Evolutionary conservation across 2,113 vertebrate species (phyloP).

Genomic region (Acanthochromis polyacanthus): DNA sequence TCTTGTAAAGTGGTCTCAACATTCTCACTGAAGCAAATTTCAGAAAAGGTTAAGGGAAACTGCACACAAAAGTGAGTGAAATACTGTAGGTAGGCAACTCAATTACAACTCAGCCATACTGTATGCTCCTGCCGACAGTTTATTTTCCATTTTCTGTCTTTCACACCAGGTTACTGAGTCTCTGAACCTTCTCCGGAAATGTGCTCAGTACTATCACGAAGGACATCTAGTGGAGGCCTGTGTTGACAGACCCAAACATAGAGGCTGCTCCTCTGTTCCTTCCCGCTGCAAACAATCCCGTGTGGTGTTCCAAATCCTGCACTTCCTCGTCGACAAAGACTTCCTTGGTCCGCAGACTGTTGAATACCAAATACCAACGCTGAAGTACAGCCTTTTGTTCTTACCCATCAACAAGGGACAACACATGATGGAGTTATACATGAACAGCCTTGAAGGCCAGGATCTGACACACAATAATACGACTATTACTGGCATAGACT

Average conservation of each 20-base stretch:
- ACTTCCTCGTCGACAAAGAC: slow-evolving; percentile 95
- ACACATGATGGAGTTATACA: slow-evolving; percentile 93
- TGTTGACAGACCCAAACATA: slow-evolving; percentile 82
- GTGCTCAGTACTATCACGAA: slow-evolving; percentile 92
- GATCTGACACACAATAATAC: slow-evolving; percentile 93
- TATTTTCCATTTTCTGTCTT: slow-evolving; percentile 10
- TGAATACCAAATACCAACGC: slow-evolving; percentile 95
- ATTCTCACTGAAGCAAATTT: neutral
- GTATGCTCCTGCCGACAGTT: neutral
- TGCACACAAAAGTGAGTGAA: too few species aligned
- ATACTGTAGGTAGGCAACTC: too few species aligned
- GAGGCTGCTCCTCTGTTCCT: slow-evolving; percentile 91
- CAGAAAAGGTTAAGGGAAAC: neutral
- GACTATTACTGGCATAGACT: slow-evolving; percentile 94
- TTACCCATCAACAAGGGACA: slow-evolving; percentile 91
- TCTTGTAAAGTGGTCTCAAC: neutral
- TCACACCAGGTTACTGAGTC: slow-evolving; percentile 89
- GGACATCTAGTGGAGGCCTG: slow-evolving; percentile 90
- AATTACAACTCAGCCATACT: neutral
- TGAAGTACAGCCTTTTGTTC: slow-evolving; percentile 96
- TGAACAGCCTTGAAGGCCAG: slow-evolving; percentile 89
- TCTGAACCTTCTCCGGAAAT: slow-evolving; percentile 90
- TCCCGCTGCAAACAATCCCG: slow-evolving; percentile 89
- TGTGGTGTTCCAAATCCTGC: slow-evolving; percentile 92
- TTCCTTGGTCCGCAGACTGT: slow-evolving; percentile 95